A percentile compares a stretch with the other conserved stretches of the same genome.
These are phyloP conservation scores for Drosophila nr. fundita DNA, from an alignment of 2,888 invertebrate genomes.

Conservation along the genomic window DNA sequence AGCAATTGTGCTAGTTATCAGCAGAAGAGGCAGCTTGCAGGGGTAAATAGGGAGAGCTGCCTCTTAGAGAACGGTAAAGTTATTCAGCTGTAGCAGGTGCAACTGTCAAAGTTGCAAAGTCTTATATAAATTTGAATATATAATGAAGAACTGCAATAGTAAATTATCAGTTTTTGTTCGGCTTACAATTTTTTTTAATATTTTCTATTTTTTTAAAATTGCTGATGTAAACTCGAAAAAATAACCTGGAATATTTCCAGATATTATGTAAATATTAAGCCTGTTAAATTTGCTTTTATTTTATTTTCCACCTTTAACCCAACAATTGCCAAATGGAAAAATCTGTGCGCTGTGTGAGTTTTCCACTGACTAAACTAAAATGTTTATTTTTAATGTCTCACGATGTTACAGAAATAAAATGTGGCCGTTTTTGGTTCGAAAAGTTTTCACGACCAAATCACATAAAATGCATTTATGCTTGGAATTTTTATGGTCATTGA, in stretches of 20 bases:
- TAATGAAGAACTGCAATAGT: neutral
- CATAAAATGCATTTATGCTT: conserved; percentile 70
- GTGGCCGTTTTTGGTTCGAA: conserved; percentile 30
- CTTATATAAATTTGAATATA: neutral
- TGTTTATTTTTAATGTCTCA: conserved; percentile 59
- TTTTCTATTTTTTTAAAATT: neutral
- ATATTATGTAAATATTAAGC: too few relatives aligned
- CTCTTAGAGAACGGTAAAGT: neutral
- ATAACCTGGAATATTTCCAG: neutral
- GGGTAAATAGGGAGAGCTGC: neutral
- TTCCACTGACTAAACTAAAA: conserved; percentile 20
- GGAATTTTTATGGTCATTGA: conserved; percentile 69
- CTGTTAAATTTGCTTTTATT: neutral
- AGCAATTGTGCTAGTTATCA: conserved; percentile 56
- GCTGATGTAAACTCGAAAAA: neutral
- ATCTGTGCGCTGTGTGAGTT: neutral
- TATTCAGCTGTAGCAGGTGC: neutral
- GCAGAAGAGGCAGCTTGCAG: neutral
- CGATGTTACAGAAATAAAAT: conserved; percentile 49
- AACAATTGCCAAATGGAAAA: conserved; percentile 8
- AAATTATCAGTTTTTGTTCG: neutral
- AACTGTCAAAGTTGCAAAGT: too few relatives aligned
- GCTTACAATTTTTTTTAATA: neutral
- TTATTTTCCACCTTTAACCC: neutral
- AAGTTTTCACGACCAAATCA: conserved; percentile 37